phyloP scores from a whole-genome alignment of 2,113 vertebrate species.

The Lepidothrix coronata region DNA sequence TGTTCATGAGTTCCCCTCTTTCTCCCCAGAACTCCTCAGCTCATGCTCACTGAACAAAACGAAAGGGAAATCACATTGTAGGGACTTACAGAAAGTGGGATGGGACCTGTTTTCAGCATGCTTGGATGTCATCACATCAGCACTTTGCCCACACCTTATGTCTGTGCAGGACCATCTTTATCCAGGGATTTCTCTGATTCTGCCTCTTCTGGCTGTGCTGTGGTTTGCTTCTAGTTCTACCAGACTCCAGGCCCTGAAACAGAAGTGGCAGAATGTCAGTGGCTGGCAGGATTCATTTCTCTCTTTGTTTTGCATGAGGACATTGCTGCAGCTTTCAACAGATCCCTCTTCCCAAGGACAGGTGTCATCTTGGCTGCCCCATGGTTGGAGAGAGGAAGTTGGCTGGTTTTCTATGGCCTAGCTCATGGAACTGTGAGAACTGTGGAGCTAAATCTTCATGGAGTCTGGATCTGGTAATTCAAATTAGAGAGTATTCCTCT shows the following conservation, averaged over 20 bases:
- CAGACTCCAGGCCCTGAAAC: neutral
- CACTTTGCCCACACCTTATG: neutral
- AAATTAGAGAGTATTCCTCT: neutral
- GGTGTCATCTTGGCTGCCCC: neutral
- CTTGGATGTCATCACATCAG: neutral
- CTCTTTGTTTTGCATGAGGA: neutral
- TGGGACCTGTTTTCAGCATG: neutral
- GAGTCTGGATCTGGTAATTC: neutral
- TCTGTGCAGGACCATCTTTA: neutral
- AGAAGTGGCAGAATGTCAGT: neutral
- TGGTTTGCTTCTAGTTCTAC: neutral
- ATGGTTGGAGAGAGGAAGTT: neutral
- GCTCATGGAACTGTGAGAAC: neutral
- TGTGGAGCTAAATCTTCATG: neutral
- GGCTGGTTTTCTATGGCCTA: neutral
- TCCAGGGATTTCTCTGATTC: neutral
- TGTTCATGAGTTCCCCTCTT: neutral
- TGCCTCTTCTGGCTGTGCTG: neutral
- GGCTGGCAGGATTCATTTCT: neutral
- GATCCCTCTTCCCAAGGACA: neutral
- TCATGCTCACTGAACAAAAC: neutral
- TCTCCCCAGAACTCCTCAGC: neutral
- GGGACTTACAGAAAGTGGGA: neutral
- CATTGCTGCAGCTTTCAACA: neutral
- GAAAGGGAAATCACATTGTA: neutral